Conservation (phyloP, 2,797 vertebrate species). For the Rhynchonycteris naso region DNA sequence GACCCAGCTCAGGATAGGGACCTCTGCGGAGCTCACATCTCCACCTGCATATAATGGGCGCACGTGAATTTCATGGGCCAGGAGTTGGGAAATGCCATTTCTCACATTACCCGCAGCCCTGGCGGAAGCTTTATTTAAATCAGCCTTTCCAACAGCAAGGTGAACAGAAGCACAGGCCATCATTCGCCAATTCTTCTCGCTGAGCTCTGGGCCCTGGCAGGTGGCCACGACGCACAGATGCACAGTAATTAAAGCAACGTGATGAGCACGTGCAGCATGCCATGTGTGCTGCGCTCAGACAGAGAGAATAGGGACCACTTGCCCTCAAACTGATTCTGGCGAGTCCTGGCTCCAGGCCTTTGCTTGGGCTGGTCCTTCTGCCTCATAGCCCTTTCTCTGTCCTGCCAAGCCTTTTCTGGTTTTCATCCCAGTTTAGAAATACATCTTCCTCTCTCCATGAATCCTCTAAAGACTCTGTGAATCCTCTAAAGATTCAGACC, state of each 20-base stretch:
- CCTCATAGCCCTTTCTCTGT: neutral
- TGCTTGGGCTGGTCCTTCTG: accelerated
- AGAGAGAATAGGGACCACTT: accelerated
- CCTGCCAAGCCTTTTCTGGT: neutral
- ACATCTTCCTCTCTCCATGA: neutral
- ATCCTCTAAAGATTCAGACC: neutral
- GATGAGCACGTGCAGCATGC: accelerated
- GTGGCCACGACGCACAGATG: accelerated
- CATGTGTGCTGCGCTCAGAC: neutral
- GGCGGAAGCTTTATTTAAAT: neutral
- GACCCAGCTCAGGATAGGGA: neutral
- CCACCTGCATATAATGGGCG: accelerated
- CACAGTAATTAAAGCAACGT: accelerated
- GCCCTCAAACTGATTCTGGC: neutral
- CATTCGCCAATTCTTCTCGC: neutral
- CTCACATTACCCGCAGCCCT: accelerated
- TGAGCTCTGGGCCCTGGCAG: neutral
- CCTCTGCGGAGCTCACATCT: no score
- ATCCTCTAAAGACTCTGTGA: neutral
- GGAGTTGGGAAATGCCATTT: accelerated
- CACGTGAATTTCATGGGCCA: accelerated
- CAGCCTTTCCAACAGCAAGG: neutral
- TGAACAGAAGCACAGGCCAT: accelerated
- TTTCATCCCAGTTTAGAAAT: neutral
- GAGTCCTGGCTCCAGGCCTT: neutral